phyloP scores from a whole-genome alignment of 2,113 vertebrate genomes.

The Gallinago undulata region DNA sequence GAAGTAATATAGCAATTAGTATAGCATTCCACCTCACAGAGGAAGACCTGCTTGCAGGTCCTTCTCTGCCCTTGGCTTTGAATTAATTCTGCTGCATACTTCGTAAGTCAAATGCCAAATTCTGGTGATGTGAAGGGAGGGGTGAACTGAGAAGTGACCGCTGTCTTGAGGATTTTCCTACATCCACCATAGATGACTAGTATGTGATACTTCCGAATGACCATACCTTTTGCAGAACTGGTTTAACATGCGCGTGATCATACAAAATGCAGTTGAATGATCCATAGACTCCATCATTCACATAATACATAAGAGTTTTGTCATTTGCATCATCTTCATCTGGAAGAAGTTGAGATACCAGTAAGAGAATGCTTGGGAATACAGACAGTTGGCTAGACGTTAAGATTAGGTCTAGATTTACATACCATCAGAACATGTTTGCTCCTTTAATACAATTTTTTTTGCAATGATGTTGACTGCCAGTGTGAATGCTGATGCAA shows the following conservation, averaged over 20 bases:
- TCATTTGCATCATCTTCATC: constrained; percentile 88
- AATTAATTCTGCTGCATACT: background rate
- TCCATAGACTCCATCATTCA: constrained; percentile 97
- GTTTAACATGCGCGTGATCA: constrained; percentile 92
- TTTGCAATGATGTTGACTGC: constrained; percentile 98
- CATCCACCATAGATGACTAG: accelerated
- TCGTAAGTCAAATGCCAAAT: background rate
- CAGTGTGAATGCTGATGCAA: constrained; percentile 92
- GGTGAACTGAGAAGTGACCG: background rate
- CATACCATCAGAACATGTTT: constrained; percentile 83
- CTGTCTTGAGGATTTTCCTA: background rate
- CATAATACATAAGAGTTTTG: constrained; percentile 94
- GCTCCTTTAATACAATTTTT: constrained; percentile 89
- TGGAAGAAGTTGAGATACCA: constrained; percentile 52
- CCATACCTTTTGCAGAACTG: constrained; percentile 87
- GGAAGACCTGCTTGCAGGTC: background rate
- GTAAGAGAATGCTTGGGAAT: background rate
- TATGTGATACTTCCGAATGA: background rate
- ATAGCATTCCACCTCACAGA: background rate
- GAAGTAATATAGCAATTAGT: background rate
- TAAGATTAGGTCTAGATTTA: background rate
- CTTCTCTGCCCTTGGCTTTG: background rate
- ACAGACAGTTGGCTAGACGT: background rate
- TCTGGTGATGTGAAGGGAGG: background rate
- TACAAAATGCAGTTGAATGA: constrained; percentile 97